Conservation (phyloP, 2,113 vertebrate genomes). For the Ibidorhyncha struthersii region DNA sequence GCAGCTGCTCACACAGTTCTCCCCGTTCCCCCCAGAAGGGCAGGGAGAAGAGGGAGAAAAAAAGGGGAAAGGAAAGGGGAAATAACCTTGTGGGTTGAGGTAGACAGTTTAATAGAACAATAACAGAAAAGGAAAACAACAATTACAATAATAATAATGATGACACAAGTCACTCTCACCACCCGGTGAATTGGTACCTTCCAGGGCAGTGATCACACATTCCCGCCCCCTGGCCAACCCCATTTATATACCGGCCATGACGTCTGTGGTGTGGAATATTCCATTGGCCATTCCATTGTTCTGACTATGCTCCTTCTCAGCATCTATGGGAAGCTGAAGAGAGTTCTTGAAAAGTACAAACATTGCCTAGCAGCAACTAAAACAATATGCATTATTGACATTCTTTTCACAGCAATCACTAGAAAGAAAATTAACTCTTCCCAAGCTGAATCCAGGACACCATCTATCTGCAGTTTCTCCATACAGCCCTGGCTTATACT, state of each 20-base stretch:
- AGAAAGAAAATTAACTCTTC: background rate
- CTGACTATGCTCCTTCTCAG: background rate
- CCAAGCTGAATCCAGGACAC: background rate
- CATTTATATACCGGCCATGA: background rate
- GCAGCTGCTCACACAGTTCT: background rate
- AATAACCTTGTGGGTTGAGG: background rate
- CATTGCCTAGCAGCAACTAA: background rate
- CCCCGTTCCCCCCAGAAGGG: background rate
- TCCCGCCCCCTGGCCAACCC: background rate
- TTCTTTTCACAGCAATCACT: background rate
- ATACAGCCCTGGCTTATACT: background rate
- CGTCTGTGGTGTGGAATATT: background rate
- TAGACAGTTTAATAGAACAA: background rate
- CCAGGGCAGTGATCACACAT: background rate
- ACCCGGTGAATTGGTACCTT: background rate
- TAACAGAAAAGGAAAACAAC: background rate
- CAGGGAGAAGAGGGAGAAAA: background rate
- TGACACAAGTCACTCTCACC: background rate
- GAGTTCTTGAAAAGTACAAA: background rate
- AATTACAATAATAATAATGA: background rate
- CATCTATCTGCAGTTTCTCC: background rate
- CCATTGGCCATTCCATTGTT: background rate
- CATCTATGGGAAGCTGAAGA: background rate
- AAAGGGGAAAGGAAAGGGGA: background rate
- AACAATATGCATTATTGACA: background rate